Base-by-base conservation (phyloP, 2,113 vertebrate genomes). In the Colinus virginianus region DNA sequence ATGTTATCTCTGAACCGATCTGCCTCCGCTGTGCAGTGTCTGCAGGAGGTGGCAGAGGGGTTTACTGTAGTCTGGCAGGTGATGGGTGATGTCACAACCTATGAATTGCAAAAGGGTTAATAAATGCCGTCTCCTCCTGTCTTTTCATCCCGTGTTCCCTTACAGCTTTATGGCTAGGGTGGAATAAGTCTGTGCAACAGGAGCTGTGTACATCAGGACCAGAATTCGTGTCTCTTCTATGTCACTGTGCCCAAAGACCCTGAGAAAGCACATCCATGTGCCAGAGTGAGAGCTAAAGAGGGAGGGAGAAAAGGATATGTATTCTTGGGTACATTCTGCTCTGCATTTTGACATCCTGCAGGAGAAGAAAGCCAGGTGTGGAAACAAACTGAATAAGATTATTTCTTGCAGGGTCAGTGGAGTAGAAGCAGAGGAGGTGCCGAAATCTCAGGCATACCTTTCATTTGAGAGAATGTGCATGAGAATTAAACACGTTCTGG, bases 281-380 rank as follows among this genome's bases (percentile, higher is more conserved):
- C 51, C 80, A 14, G 1, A 1, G 83, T 88, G 59, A 6, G 4
- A 56, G 18, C n/a, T 87, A 1, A 71, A 71, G 10, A 28, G 40
- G 53, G 40, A 88, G 38, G 28, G 56, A 67, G 56, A 48, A 78
- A 66, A 71, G 51, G 26, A 9, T 40, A 1, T 7, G 4, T 34
- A 3, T 61, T 61, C 59, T 85, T 62, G 38, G n/a, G 43, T 75
- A 30, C 63, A 5, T 43, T 83, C 43, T 87, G 61, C 71, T 87
- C 59, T 56, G 71, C 56, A 26, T 23, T 68, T 81, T 93, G 82
- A 78, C 68, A 38, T 91, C 40, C 43, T 88, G 76, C 62, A 78
- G 72, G 19, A 95, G 68, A 95, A 78, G 85, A 93, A 96, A 96
- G 61, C 94, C 93, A 95, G 79, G 76, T 88, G 69, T 91, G 77